phyloP scores from a whole-genome alignment of 1,140 invertebrate genomes.

The Drosophila kohkoa region DNA sequence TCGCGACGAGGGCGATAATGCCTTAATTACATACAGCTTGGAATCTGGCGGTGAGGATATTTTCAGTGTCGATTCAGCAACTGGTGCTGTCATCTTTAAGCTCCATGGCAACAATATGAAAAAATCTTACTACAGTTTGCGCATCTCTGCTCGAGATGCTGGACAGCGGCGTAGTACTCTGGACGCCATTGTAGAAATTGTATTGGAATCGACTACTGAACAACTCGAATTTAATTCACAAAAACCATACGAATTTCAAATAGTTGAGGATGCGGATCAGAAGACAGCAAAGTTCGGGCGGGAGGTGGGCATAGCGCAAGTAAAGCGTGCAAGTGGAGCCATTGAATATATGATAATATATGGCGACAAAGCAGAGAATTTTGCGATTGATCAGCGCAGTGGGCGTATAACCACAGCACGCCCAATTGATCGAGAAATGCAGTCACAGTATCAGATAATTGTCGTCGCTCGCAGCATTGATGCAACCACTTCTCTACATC shows the following conservation, averaged over 20 bases:
- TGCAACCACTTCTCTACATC: slow-evolving; percentile 32
- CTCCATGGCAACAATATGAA: slow-evolving; percentile 85
- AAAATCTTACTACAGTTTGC: slow-evolving; percentile 90
- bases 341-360: slow-evolving; percentile 91
- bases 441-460: slow-evolving; percentile 90
- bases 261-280: slow-evolving; percentile 91
- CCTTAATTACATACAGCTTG: slow-evolving; percentile 90
- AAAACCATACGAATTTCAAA: slow-evolving; percentile 92
- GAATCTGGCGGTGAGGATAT: slow-evolving; percentile 91
- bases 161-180: slow-evolving; percentile 89
- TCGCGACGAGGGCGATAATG: slow-evolving; percentile 93
- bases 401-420: slow-evolving; percentile 92
- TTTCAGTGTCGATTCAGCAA: slow-evolving; percentile 91
- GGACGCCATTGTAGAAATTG: slow-evolving; percentile 93
- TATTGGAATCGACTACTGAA: slow-evolving; percentile 89
- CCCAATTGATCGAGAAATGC: slow-evolving; percentile 93
- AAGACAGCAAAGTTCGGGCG: slow-evolving; percentile 86
- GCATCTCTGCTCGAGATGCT: slow-evolving; percentile 91
- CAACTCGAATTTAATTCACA: slow-evolving; percentile 90
- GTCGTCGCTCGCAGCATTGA: slow-evolving; percentile 88
- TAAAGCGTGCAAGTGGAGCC: slow-evolving; percentile 84
- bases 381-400: slow-evolving; percentile 91
- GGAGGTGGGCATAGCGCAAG: slow-evolving; percentile 91
- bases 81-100: slow-evolving; percentile 90
- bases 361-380: slow-evolving; percentile 92